Conservation (phyloP, 1,140 invertebrate species). For the Chironomus tepperi region DNA sequence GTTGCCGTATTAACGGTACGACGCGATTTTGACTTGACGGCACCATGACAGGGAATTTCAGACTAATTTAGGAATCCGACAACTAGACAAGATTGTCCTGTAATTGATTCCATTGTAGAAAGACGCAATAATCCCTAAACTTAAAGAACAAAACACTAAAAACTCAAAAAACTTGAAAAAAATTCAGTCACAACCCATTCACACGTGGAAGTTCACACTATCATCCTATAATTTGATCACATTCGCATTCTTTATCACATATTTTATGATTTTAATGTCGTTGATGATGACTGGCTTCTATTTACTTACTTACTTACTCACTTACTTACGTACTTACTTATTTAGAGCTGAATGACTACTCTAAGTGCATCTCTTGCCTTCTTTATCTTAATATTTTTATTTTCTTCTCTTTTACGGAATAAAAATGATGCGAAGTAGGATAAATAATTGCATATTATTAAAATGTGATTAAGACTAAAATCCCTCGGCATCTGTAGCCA, state of each 20-base stretch:
- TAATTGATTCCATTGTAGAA: too few relatives aligned
- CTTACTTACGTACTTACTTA: neutral
- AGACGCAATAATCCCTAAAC: too few relatives aligned
- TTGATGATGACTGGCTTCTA: neutral
- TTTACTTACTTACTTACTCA: neutral
- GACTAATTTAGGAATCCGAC: too few relatives aligned
- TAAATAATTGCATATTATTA: constrained; percentile 22
- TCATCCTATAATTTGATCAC: neutral
- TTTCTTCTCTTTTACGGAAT: neutral
- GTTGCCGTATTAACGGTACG: too few relatives aligned
- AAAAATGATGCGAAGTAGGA: neutral
- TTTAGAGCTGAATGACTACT: neutral
- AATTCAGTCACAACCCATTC: neutral
- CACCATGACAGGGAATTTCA: too few relatives aligned
- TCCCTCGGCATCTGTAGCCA: neutral
- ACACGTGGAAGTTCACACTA: neutral
- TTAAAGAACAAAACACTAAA: too few relatives aligned
- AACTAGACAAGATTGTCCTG: too few relatives aligned
- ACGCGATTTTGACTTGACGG: too few relatives aligned
- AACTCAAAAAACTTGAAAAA: too few relatives aligned
- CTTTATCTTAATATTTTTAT: neutral
- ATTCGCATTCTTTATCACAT: neutral
- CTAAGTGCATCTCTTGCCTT: neutral
- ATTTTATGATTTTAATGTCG: constrained; percentile 23
- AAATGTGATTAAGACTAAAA: constrained; percentile 21